These are phyloP conservation scores for Meteorus cinctellus DNA, from an alignment of 2,888 invertebrate genomes.

Conservation along the genomic window DNA sequence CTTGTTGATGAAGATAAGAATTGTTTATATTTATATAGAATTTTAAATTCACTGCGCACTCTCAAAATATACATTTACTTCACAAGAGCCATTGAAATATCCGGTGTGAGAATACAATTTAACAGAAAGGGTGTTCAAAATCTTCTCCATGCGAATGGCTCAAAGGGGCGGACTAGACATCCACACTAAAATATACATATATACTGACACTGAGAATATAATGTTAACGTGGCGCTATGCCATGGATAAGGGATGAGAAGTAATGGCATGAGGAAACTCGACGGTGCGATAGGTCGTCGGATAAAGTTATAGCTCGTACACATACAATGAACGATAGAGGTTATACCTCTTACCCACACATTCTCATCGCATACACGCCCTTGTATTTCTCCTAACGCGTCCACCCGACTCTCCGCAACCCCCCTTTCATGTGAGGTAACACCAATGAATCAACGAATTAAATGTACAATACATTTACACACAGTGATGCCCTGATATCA, in stretches of 20 bases:
- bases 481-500: background rate
- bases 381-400: background rate
- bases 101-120: slow-evolving; percentile 32
- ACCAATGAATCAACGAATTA: background rate
- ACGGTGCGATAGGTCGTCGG: slow-evolving; percentile 48
- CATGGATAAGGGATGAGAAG: slow-evolving; percentile 54
- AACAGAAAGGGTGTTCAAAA: slow-evolving; percentile 35
- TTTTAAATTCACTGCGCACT: background rate
- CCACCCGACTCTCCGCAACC: background rate
- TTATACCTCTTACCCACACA: slow-evolving; percentile 26
- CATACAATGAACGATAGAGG: slow-evolving; percentile 36
- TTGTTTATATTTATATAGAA: background rate
- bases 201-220: slow-evolving; percentile 10
- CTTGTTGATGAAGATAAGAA: no score
- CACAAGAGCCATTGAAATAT: slow-evolving; percentile 22
- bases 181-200: background rate
- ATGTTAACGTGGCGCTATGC: slow-evolving; percentile 44
- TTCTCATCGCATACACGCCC: background rate
- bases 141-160: slow-evolving; percentile 30
- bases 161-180: slow-evolving; percentile 15
- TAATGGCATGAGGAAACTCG: slow-evolving; percentile 53
- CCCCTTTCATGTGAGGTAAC: background rate
- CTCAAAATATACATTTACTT: slow-evolving; percentile 9
- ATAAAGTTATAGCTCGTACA: slow-evolving; percentile 53
- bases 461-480: background rate